phyloP scores from a whole-genome alignment of 2,797 vertebrate genomes.

The Micropoecilia bifurca region DNA sequence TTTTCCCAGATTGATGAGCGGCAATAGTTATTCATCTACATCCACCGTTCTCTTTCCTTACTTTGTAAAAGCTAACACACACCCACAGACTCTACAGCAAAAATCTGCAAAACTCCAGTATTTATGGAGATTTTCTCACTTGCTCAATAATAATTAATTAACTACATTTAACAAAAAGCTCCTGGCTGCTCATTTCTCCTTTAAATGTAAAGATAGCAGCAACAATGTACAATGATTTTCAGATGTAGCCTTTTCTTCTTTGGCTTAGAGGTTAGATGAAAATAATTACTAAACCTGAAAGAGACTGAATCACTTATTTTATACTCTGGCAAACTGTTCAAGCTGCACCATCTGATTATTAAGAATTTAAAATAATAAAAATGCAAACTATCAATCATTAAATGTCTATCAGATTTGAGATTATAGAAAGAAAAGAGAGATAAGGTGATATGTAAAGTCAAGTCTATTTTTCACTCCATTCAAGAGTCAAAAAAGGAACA shows the following conservation, averaged over 20 bases:
- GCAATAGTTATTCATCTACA: neutral
- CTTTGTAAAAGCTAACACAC: neutral
- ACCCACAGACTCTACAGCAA: neutral
- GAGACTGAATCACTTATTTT: neutral
- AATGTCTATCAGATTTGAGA: neutral
- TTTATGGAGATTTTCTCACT: neutral
- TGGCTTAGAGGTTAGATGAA: neutral
- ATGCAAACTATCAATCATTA: neutral
- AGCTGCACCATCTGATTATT: neutral
- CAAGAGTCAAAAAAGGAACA: neutral
- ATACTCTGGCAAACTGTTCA: neutral
- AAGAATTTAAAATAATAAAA: neutral
- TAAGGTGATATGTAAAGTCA: neutral
- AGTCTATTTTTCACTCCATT: neutral
- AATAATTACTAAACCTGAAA: neutral
- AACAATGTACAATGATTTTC: neutral
- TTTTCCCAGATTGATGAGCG: neutral
- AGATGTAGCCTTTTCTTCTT: neutral
- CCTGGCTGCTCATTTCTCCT: neutral
- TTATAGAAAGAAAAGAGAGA: neutral
- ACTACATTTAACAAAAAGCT: neutral
- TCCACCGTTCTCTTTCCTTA: neutral
- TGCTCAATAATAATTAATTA: neutral
- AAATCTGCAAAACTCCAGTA: neutral
- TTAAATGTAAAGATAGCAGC: neutral